phyloP scores from a whole-genome alignment of 1,140 invertebrate genomes.

The Drosophila pachea region DNA sequence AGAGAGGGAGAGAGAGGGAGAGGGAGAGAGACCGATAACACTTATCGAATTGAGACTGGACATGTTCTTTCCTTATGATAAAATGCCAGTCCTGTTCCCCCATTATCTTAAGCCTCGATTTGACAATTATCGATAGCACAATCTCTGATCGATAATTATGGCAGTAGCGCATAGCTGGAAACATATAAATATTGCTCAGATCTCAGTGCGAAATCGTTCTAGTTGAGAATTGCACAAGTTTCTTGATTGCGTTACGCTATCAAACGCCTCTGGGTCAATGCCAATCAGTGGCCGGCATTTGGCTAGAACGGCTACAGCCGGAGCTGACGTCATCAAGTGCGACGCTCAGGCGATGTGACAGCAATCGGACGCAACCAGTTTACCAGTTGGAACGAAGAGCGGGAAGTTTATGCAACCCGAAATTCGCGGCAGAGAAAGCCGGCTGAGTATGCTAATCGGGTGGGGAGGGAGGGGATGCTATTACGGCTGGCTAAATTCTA shows the following conservation, averaged over 20 bases:
- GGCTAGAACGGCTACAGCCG: slow-evolving; percentile 17
- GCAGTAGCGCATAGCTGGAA: too few species aligned
- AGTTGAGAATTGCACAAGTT: slow-evolving; percentile 2
- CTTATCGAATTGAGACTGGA: too few species aligned
- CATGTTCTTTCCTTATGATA: too few species aligned
- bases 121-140: too few species aligned
- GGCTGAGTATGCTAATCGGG: slow-evolving; percentile 3
- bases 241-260: neutral
- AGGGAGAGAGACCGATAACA: too few species aligned
- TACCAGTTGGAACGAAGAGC: neutral
- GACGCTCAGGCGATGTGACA: slow-evolving; percentile 22
- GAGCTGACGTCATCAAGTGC: neutral
- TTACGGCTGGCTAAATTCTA: slow-evolving; percentile 39
- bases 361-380: slow-evolving; percentile 19
- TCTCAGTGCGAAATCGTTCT: neutral
- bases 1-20: too few species aligned
- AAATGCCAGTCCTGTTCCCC: too few species aligned
- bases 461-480: neutral
- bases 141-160: too few species aligned
- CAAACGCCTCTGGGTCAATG: slow-evolving; percentile 40
- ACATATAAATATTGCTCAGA: neutral
- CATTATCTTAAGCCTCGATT: too few species aligned
- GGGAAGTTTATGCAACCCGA: slow-evolving; percentile 27
- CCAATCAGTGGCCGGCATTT: slow-evolving; percentile 12
- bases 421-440: slow-evolving; percentile 24